phyloP scores from a whole-genome alignment of 2,888 invertebrate species.

The Phanerotoma sp. region DNA sequence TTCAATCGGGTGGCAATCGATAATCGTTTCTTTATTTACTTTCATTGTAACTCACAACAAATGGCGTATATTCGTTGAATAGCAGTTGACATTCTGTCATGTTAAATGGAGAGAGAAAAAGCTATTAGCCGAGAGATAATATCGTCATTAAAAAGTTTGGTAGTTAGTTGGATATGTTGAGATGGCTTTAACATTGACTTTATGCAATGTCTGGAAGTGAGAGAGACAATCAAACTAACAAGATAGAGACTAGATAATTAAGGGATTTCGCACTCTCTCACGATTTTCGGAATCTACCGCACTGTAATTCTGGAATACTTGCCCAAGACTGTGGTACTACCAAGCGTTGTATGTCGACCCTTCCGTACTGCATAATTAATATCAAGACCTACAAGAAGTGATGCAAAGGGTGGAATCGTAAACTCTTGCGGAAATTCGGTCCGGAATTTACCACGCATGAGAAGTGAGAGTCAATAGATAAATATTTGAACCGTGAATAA shows the following conservation, averaged over 20 bases:
- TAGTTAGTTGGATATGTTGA: no score
- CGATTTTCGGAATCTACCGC: slow-evolving; percentile 5
- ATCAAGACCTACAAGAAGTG: slow-evolving; percentile 3
- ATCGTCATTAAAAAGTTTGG: no score
- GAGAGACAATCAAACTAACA: neutral
- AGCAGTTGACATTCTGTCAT: neutral
- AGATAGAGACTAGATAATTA: neutral
- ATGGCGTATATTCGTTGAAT: neutral
- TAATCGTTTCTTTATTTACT: neutral
- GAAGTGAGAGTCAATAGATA: no score
- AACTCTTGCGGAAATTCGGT: no score
- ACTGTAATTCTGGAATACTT: slow-evolving; percentile 10
- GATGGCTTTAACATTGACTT: neutral
- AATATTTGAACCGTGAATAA: no score
- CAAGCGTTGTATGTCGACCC: slow-evolving; percentile 33
- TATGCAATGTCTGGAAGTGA: neutral
- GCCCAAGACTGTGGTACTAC: no score
- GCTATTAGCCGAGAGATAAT: neutral
- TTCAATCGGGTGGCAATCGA: neutral
- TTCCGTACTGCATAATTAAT: slow-evolving; percentile 44
- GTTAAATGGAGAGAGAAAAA: neutral
- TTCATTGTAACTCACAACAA: neutral
- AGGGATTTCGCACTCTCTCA: neutral
- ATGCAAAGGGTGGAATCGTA: neutral
- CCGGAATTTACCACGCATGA: no score